Evolutionary conservation across 2,888 invertebrate genomes (phyloP).

Genomic region (Oxyscelio sp.): DNA sequence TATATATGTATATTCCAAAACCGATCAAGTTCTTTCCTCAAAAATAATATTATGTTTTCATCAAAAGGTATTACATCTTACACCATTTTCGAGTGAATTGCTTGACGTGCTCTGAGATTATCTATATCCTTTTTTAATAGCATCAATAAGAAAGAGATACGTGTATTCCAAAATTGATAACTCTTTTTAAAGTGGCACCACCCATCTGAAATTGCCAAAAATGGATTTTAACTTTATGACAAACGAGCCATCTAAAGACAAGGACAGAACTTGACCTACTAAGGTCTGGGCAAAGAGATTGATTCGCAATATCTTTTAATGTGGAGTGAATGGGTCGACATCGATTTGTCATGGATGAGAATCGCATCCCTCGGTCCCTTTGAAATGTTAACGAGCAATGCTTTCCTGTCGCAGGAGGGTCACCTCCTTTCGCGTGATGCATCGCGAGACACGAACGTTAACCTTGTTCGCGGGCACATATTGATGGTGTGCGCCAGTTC

Average conservation of each 20-base stretch:
- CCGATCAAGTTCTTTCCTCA: too few species aligned
- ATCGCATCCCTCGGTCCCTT: constrained; percentile 47
- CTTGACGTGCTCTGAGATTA: too few species aligned
- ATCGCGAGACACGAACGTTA: constrained; percentile 52
- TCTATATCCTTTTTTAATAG: too few species aligned
- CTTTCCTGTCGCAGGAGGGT: constrained; percentile 58
- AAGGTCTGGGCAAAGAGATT: constrained; percentile 24
- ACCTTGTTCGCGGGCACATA: constrained; percentile 59
- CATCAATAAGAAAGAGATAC: too few species aligned
- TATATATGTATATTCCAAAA: too few species aligned
- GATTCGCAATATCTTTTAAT: constrained; percentile 10
- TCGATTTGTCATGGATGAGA: constrained; percentile 39
- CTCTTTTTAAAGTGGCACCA: too few species aligned
- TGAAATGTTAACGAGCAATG: constrained; percentile 60
- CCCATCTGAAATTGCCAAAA: too few species aligned
- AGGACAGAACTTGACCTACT: constrained; percentile 24
- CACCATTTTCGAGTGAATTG: too few species aligned
- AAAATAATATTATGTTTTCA: too few species aligned
- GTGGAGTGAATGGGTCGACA: constrained; percentile 25
- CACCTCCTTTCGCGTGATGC: constrained; percentile 66
- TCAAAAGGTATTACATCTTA: too few species aligned
- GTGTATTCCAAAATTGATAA: too few species aligned
- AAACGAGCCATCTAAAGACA: not conserved
- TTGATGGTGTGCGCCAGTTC: constrained; percentile 68
- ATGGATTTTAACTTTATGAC: too few species aligned